Percentiles rank a stretch among this genome's conserved stretches.
Conservation (phyloP, 2,888 invertebrate species). For the Aplocera efformata region DNA sequence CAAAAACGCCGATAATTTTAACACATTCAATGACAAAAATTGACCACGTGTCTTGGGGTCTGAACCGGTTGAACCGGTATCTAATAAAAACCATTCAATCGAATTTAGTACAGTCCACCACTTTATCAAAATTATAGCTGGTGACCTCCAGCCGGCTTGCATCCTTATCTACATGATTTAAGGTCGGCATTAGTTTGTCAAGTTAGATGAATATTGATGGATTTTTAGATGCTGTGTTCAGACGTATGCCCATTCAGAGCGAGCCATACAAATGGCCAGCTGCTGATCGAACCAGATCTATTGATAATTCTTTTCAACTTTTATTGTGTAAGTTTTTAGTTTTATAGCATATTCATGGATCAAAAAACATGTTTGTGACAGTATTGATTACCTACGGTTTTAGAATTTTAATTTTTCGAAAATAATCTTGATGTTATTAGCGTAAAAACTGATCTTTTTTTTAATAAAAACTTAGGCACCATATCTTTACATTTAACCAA, state of each 20-base stretch:
- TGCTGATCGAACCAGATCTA: constrained; percentile 32
- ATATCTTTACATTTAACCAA: too few species aligned
- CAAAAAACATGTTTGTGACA: too few species aligned
- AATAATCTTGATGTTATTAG: too few species aligned
- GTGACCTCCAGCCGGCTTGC: constrained; percentile 2
- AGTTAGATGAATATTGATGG: constrained; percentile 14
- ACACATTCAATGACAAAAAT: constrained; percentile 62
- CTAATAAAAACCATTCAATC: constrained; percentile 71
- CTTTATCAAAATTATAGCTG: constrained; percentile 22
- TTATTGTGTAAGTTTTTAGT: constrained; percentile 14
- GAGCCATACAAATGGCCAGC: constrained; percentile 29
- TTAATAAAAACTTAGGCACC: too few species aligned
- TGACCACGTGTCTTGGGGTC: constrained; percentile 74
- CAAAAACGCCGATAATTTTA: constrained; percentile 68
- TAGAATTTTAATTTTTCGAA: too few species aligned
- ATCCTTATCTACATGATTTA: constrained; percentile 1
- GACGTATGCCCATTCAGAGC: constrained; percentile 12
- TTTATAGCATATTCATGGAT: too few species aligned
- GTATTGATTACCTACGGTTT: too few species aligned
- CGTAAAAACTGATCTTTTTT: too few species aligned
- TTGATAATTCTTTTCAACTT: constrained; percentile 26
- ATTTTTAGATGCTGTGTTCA: constrained; percentile 17
- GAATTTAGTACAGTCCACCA: constrained; percentile 52
- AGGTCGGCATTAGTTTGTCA: constrained; percentile 3
- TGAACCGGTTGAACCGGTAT: constrained; percentile 71